Evolutionary conservation across 2,888 invertebrate genomes (phyloP), one percentile per base, ranked within the genome.

Genomic region (Epiblema foenella): DNA sequence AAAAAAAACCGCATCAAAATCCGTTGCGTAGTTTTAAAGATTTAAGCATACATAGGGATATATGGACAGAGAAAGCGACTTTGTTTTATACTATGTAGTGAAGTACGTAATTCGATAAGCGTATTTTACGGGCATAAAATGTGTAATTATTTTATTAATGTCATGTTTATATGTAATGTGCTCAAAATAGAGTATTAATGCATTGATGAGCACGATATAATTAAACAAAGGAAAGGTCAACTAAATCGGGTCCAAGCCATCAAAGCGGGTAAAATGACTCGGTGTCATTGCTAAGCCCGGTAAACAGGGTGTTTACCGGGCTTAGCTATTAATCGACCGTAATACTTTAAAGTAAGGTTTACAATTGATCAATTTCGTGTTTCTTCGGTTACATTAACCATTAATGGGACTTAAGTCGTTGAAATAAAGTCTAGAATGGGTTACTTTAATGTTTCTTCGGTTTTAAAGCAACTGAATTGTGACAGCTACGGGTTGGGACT

Each of bases 201-300:
- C 29, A 51, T 62, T 62, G 33, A 51, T 62, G 62, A 62, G 62
- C 49, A 37, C 18, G 49, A 62, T 51, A 51, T 62, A 62, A 62
- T 62, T 51, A 62, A 62, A 62, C 51, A 33, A 33, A 49, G 51
- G 62, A 51, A 60, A 62, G 62, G 62, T 62, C 62, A 51, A 33
- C 62, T 62, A 62, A 62, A 49, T 62, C 46, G 29, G 29, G 60
- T 58, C 33, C 56, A 58, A 20, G 17, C 51, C 51, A 62, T 62
- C 62, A 62, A 62, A 62, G 62, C 33, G 9, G 62, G 39, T 18
- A n/a, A 57, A 11, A 11, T 10, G 18, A 17, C 17, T 37, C 37
- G 8, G n/a, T n/a, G n/a, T n/a, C n/a, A n/a, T n/a, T n/a, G n/a
- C n/a, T n/a, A n/a, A n/a, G n/a, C n/a, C n/a, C n/a, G n/a, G n/a